These are phyloP conservation scores for Druon quercuslanigerum DNA, from an alignment of 1,140 invertebrate species.

Conservation along the genomic window DNA sequence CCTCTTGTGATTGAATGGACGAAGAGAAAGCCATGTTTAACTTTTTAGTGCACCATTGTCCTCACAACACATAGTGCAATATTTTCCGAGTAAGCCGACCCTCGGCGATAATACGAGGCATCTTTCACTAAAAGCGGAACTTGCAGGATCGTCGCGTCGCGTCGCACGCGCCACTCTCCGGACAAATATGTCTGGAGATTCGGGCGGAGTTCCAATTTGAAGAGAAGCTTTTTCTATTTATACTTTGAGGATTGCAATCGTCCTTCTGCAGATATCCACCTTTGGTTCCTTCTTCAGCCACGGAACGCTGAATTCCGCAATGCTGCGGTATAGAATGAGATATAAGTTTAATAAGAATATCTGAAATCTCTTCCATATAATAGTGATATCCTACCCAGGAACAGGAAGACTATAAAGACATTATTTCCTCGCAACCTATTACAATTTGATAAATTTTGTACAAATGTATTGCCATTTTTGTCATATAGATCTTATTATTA, in stretches of 20 bases:
- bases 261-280: slow-evolving; percentile 17
- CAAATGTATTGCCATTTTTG: no score
- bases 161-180: slow-evolving; percentile 30
- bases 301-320: slow-evolving; percentile 15
- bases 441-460: no score
- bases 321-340: slow-evolving; percentile 31
- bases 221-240: slow-evolving; percentile 43
- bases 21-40: background rate
- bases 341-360: slow-evolving; percentile 30
- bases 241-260: slow-evolving; percentile 36
- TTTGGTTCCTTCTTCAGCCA: background rate
- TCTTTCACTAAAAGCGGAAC: slow-evolving; percentile 50
- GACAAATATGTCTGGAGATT: slow-evolving; percentile 59
- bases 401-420: background rate
- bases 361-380: slow-evolving; percentile 4
- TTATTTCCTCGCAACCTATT: background rate
- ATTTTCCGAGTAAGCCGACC: slow-evolving; percentile 49
- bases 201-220: slow-evolving; percentile 50
- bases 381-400: background rate
- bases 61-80: slow-evolving; percentile 17
- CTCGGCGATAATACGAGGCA: slow-evolving; percentile 52
- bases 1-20: background rate
- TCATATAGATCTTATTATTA: background rate
- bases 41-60: background rate
- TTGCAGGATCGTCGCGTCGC: slow-evolving; percentile 42